phyloP scores from a whole-genome alignment of 2,113 vertebrate species.

The Terrapene triunguis region DNA sequence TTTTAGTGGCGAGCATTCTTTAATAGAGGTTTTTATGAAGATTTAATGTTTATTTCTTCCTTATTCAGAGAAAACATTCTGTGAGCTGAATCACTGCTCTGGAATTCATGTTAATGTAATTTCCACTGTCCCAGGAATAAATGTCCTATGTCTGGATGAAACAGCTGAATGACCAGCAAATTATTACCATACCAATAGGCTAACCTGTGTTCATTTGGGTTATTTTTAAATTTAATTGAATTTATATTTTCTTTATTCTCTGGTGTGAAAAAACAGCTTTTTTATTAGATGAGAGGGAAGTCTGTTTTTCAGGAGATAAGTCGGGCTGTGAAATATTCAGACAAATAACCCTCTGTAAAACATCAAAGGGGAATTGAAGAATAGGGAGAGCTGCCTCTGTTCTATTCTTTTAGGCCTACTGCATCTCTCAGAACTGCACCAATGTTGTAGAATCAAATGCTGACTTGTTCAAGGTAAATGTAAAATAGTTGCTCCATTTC shows the following conservation, averaged over 20 bases:
- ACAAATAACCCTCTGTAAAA: slow-evolving; percentile 42
- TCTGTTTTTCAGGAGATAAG: slow-evolving; percentile 17
- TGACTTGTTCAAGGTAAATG: neutral
- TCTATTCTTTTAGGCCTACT: neutral
- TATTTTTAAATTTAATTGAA: slow-evolving; percentile 60
- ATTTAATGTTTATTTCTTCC: slow-evolving; percentile 53
- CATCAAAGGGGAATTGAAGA: slow-evolving; percentile 2
- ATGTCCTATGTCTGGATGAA: slow-evolving; percentile 57
- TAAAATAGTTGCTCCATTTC: neutral
- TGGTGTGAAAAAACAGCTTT: neutral
- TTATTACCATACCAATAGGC: slow-evolving; percentile 67
- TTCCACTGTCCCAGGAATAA: slow-evolving; percentile 64
- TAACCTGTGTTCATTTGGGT: slow-evolving; percentile 53
- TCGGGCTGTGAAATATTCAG: slow-evolving; percentile 37
- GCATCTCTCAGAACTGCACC: neutral
- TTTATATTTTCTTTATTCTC: slow-evolving; percentile 47
- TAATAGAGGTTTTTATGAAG: slow-evolving; percentile 37
- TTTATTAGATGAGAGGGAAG: slow-evolving; percentile 24
- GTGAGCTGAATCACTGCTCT: slow-evolving; percentile 72
- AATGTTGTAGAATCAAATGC: neutral
- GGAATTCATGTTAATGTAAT: slow-evolving; percentile 73
- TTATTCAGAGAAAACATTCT: slow-evolving; percentile 30
- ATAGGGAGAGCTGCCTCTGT: neutral
- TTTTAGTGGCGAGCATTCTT: slow-evolving; percentile 33
- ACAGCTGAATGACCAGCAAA: slow-evolving; percentile 63